These are phyloP conservation scores for Picus viridis DNA, from an alignment of 2,797 vertebrate species.

Conservation along the genomic window DNA sequence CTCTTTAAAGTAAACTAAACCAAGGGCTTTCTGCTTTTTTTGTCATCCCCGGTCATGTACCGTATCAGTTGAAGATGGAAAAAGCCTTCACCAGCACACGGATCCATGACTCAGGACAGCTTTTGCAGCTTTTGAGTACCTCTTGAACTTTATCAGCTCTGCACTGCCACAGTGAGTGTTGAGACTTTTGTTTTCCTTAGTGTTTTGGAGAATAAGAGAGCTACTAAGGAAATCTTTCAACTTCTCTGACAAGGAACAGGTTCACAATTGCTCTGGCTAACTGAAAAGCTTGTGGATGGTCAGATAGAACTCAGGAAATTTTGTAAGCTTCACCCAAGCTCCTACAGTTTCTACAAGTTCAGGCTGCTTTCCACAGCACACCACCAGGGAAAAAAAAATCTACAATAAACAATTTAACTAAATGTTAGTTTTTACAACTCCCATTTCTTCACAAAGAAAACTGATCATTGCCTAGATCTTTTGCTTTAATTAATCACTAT, in stretches of 20 bases:
- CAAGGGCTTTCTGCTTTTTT: not conserved
- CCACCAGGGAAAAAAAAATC: not conserved
- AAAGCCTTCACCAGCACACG: not conserved
- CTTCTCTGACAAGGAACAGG: not conserved
- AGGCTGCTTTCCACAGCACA: not conserved
- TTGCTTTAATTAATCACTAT: not conserved
- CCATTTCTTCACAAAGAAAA: not conserved
- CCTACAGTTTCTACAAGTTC: not conserved
- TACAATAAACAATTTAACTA: not conserved
- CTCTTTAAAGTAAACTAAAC: not conserved
- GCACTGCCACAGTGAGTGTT: fast-evolving
- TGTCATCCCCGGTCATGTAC: not conserved
- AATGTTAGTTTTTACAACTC: not conserved
- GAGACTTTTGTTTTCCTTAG: not conserved
- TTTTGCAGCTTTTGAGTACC: not conserved
- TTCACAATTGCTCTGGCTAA: not conserved
- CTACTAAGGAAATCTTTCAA: not conserved
- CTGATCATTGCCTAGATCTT: not conserved
- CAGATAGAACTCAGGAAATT: not conserved
- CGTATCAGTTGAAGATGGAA: not conserved
- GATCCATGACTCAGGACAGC: not conserved
- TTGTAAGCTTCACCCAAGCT: not conserved
- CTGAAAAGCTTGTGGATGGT: not conserved
- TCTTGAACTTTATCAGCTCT: not conserved
- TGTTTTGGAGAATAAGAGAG: not conserved